phyloP scores from a whole-genome alignment of 92 coral and sea anemone species.

The Epizoanthus stellaris region DNA sequence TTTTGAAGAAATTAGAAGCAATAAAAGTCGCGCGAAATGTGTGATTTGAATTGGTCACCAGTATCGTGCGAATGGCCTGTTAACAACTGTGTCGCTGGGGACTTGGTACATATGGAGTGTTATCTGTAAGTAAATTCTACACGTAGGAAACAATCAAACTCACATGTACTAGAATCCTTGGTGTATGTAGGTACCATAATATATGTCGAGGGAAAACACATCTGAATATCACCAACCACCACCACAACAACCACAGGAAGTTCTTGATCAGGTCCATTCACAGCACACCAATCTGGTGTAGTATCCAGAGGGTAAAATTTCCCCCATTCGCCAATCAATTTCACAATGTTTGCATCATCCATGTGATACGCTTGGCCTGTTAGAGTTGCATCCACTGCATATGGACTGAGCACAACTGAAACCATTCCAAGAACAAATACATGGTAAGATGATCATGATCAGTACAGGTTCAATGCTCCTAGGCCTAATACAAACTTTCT shows the following conservation, averaged over 20 bases:
- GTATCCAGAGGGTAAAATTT: conserved; percentile 92
- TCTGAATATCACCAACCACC: conserved; percentile 75
- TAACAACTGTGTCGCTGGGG: too few species aligned
- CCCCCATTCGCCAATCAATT: conserved; percentile 89
- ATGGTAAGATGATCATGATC: neutral
- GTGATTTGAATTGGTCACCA: too few species aligned
- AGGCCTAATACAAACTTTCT: too few species aligned
- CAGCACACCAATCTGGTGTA: conserved; percentile 78
- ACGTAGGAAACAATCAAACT: neutral
- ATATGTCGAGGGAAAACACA: conserved; percentile 92
- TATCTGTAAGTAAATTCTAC: neutral
- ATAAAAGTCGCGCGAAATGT: too few species aligned
- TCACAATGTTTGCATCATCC: conserved; percentile 75
- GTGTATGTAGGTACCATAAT: conserved; percentile 69
- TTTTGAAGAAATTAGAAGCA: too few species aligned
- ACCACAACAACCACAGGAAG: conserved; percentile 86
- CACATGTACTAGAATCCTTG: conserved; percentile 40
- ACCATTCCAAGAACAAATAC: neutral
- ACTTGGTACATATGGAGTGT: too few species aligned
- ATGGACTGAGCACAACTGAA: conserved; percentile 82
- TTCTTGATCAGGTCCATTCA: conserved; percentile 67
- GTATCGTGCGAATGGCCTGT: too few species aligned
- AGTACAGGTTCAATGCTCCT: too few species aligned
- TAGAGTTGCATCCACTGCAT: conserved; percentile 81
- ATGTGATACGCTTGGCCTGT: conserved; percentile 90